Base-by-base conservation (phyloP, 1,140 invertebrate species). In the Heliconius congener region DNA sequence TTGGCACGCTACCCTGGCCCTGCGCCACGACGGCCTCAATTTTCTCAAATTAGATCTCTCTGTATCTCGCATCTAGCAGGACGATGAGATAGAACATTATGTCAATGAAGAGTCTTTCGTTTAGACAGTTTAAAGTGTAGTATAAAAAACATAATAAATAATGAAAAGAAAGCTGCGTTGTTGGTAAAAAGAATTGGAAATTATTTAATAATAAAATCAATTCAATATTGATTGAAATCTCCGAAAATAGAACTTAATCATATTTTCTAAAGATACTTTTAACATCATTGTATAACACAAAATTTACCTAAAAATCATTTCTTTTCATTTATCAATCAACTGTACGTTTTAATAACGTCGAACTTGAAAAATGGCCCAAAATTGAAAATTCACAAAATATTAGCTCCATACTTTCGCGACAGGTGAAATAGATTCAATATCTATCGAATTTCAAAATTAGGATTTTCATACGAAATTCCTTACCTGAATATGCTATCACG, bases 361-460 rank as follows among this genome's bases (percentile, higher is more conserved):
- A 30, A 27, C 5, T 27, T 66, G 60, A 66, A 30, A 66, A 30
- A 66, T 66, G 8, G 60, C 27, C 60, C 13, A 66, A 66, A 66
- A 66, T 66, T 66, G 60, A 13, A 66, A 66, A 16, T 66, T 66
- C 60, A 27, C 23, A 66, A 66, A 66, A 66, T 66, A 66, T 66
- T 66, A 66, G 19, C 60, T 27, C 60, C 60, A 66, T 66, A 66
- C 60, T 66, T 66, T 66, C 60, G 60, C 60, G 60, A 66, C 60
- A 66, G 60, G 60, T 66, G 60, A 66, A 30, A 66, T 30, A 66
- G 60, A 66, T 66, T 66, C 60, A 66, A 66, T 66, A 66, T 66
- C 60, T 66, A 66, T 66, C 60, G 60, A 66, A 66, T 66, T 27
- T 66, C 60, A n/a, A 30, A 66, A 66, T 66, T 66, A 66, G 60